A percentile compares a stretch with the other conserved stretches of the same genome.
Conservation (phyloP, 1,140 invertebrate genomes). For the Drosophila nigrodunni region DNA sequence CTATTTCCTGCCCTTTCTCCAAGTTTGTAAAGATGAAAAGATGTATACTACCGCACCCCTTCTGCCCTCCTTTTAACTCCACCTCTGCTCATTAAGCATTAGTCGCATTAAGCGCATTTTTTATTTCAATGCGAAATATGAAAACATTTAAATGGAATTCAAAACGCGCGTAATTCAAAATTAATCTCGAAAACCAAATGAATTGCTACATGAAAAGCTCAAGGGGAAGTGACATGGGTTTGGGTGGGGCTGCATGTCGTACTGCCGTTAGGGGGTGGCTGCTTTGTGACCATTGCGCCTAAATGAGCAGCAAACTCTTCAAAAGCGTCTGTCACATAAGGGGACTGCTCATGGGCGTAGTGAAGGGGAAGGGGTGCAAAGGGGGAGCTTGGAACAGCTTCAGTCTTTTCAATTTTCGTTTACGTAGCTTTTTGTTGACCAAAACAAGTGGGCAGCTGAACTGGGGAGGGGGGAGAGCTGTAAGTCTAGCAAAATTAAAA, state of each 20-base stretch:
- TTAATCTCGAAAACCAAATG: conserved; percentile 69
- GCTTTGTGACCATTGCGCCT: conserved; percentile 66
- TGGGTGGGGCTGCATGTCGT: not conserved
- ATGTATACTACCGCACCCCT: conserved; percentile 17
- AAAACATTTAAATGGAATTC: conserved; percentile 66
- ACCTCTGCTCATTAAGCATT: conserved; percentile 66
- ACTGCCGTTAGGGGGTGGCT: not conserved
- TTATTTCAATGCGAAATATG: conserved; percentile 32
- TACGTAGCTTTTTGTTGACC: conserved; percentile 71
- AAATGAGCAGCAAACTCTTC: conserved; percentile 65
- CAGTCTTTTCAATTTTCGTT: conserved; percentile 53
- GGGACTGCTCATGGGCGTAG: not conserved
- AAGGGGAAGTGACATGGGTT: not conserved
- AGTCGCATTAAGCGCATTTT: conserved; percentile 69
- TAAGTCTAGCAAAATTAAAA: conserved; percentile 27
- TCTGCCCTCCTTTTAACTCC: not conserved
- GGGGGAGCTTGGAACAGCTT: not conserved
- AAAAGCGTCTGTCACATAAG: conserved; percentile 30
- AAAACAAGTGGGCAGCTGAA: conserved; percentile 14
- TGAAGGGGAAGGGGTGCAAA: not conserved
- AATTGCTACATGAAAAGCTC: conserved; percentile 54
- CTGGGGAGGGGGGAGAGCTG: not conserved
- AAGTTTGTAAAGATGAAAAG: conserved; percentile 35
- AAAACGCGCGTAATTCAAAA: conserved; percentile 78
- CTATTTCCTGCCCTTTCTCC: too few relatives aligned